Base-by-base conservation (phyloP, 2,888 invertebrate species). In the Cantharis rufa region DNA sequence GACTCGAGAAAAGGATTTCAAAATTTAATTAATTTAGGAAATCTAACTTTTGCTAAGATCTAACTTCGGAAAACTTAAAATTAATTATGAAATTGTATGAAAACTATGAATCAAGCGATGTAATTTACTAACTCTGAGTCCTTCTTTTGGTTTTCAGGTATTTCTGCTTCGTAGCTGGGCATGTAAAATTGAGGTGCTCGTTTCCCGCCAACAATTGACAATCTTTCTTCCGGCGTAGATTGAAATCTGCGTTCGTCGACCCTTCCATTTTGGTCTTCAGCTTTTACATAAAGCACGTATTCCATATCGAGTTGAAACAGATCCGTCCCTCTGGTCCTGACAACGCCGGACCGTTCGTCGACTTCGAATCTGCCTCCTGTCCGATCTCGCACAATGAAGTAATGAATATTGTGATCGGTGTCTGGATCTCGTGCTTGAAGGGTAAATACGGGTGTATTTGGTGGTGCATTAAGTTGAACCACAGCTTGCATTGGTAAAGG, bases 401-500 rank as follows among this genome's bases (percentile, higher is more conserved):
- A 97, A 88, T 97, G 97, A 80, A 98, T 97, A 87, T 96, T 96
- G 87, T 97, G 96, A 89, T 97, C 98, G 0, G 97, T 97, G 87
- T 98, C 98, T 3, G 98, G 98, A 88, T 99, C 98, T 81, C 97
- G 90, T 15, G 99, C 99, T 88, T 98, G 97, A 24, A 99, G 92
- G n/a, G 98, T 98, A 89, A 98, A 98, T 4, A 98, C 98, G 5
- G 96, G 97, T 0, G 97, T 97, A 87, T 98, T 98, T 62, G 97
- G 95, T 3, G 97, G 95, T 3, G 98, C 98, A 87, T 98, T 98
- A 72, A 97, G 91, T 86, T 98, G 97, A 0, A 98, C 98, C 78
- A 98, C 98, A 0, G 98, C 96, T 89, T 98, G 96, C 96, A 98
- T 98, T 15, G 99, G 99, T 81, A 96, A 90, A 0, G 99, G 99